phyloP scores from a whole-genome alignment of 2,888 invertebrate genomes.

The Drosophila robusta region DNA sequence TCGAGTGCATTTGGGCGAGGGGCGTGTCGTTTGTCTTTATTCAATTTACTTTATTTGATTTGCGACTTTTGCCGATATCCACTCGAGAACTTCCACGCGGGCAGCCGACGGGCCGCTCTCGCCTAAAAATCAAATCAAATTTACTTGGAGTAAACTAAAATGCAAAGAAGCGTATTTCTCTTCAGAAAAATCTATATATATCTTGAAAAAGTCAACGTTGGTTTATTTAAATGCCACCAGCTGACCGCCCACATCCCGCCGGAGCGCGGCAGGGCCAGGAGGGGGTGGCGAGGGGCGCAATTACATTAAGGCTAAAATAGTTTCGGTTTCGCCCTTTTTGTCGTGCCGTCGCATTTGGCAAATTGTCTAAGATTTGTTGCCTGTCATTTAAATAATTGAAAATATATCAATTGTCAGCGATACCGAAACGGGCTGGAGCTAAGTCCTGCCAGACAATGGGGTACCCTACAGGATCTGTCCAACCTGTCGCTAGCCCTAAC shows the following conservation, averaged over 20 bases:
- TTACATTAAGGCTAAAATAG: slow-evolving; percentile 66
- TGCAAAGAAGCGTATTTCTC: slow-evolving; percentile 64
- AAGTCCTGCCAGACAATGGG: no score
- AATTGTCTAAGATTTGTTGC: slow-evolving; percentile 66
- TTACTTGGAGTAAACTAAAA: slow-evolving; percentile 60
- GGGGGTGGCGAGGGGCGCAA: slow-evolving; percentile 46
- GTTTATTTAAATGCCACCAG: slow-evolving; percentile 55
- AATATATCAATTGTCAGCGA: slow-evolving; percentile 53
- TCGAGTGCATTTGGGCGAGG: slow-evolving; percentile 2
- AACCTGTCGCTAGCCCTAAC: slow-evolving; percentile 23
- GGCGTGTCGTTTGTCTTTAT: slow-evolving; percentile 74
- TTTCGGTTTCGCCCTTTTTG: slow-evolving; percentile 28
- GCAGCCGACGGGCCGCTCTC: background rate
- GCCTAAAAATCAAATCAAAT: slow-evolving; percentile 73
- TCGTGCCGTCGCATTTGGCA: slow-evolving; percentile 30
- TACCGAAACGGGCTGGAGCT: no score
- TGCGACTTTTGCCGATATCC: slow-evolving; percentile 76
- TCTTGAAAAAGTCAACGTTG: slow-evolving; percentile 38
- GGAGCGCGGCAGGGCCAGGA: slow-evolving; percentile 5
- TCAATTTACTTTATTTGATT: slow-evolving; percentile 80
- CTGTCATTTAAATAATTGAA: slow-evolving; percentile 76
- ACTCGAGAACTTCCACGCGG: slow-evolving; percentile 39
- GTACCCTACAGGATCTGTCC: background rate
- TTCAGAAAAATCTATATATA: slow-evolving; percentile 23
- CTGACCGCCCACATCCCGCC: slow-evolving; percentile 52